Base-by-base conservation (phyloP, 1,140 invertebrate species). In the Drosophila sucinea region DNA sequence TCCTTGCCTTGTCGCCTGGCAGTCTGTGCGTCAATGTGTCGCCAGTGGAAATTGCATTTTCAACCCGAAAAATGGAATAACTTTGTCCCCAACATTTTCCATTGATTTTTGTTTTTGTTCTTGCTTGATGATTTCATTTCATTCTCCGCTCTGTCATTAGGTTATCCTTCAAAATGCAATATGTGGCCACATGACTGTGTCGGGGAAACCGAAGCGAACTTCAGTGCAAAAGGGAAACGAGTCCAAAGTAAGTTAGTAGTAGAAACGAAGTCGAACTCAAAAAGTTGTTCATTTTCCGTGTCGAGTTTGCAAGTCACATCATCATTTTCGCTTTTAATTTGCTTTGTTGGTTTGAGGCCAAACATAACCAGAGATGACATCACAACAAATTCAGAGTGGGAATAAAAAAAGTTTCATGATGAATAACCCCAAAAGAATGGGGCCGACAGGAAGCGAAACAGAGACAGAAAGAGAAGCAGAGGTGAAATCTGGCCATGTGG, bases 341-440 rank as follows among this genome's bases (percentile, higher is more conserved):
- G 61, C 67, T 58, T 25, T 25, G 44, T 40, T 41, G 67, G 61
- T 77, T 74, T 62, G 68, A 47, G 62, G 62, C 71, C 60, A 70
- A 73, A 79, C 30, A 57, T 60, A 78, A 70, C 69, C 72, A 69
- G 66, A 67, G 68, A 87, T 87, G 83, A 87, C 83, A 86, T 86
- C 83, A 86, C 83, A 47, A 54, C 35, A 38, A 47, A 41, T 51
- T n/a, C 6, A 51, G 27, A 35, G 41, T 44, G 17, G 47, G 23
- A 55, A 47, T 32, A 38, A 5, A 10, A 58, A 62, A 44, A 56
- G 65, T 70, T 77, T 76, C 56, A 70, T 70, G 61, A n/a, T 64
- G 73, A 77, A 38, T 70, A 77, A 76, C 64, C 72, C 60, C 38
- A 25, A 74, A 56, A 41, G 6, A 60, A n/a, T 51, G 44, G 32